Conservation (phyloP, 1,140 invertebrate species). For the Drosophila sp. region DNA sequence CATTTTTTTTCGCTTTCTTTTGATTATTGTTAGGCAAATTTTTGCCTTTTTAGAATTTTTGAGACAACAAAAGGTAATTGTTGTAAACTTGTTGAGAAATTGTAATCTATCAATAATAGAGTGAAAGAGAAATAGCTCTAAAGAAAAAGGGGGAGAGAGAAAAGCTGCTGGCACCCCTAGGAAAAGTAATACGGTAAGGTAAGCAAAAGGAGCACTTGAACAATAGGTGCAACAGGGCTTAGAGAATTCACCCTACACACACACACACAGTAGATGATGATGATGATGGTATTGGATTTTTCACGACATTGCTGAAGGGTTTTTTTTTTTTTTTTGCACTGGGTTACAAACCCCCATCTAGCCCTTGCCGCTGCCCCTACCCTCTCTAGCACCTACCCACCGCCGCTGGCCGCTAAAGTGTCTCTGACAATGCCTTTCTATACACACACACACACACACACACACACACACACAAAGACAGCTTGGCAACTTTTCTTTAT, state of each 20-base stretch:
- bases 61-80: conserved; percentile 65
- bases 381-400: neutral
- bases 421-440: conserved; percentile 34
- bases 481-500: conserved; percentile 63
- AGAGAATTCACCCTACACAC: conserved; percentile 6
- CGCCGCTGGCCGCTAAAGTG: conserved; percentile 12
- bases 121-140: conserved; percentile 35
- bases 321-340: neutral
- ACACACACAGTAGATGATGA: neutral
- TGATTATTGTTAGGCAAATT: conserved; percentile 74
- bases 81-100: conserved; percentile 64
- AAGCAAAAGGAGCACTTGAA: conserved; percentile 6
- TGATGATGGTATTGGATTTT: conserved; percentile 44
- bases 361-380: neutral
- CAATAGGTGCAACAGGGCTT: conserved; percentile 20
- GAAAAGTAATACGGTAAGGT: conserved; percentile 16
- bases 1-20: conserved; percentile 65
- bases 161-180: conserved; percentile 46
- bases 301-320: conserved; percentile 48
- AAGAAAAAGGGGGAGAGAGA: conserved; percentile 28
- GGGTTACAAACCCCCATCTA: neutral
- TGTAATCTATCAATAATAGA: conserved; percentile 78
- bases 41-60: conserved; percentile 32
- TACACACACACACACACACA: conserved; percentile 8
- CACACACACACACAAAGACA: neutral